Percentiles rank a stretch among this genome's conserved stretches.
Conservation (phyloP, 2,797 vertebrate species). For the Tragelaphus oryx region DNA sequence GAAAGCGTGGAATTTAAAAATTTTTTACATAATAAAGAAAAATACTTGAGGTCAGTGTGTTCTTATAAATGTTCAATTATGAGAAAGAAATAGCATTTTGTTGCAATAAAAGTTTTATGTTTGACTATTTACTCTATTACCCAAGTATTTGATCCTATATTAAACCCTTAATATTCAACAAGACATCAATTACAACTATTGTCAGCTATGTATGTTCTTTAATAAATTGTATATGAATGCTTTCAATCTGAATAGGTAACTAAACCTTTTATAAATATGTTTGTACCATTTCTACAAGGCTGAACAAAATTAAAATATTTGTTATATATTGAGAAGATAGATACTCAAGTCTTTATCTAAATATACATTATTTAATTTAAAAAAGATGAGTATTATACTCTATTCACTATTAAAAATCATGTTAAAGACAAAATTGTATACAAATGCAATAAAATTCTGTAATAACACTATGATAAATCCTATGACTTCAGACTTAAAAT, state of each 20-base stretch:
- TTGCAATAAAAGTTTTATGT: conserved; percentile 40
- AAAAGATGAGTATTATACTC: background rate
- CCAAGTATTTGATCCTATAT: conserved; percentile 29
- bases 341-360: background rate
- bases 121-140: conserved; percentile 49
- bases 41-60: background rate
- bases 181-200: conserved; percentile 70
- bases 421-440: background rate
- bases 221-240: conserved; percentile 72
- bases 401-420: background rate
- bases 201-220: conserved; percentile 69
- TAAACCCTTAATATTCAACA: conserved; percentile 75
- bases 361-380: background rate
- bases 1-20: background rate
- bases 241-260: conserved; percentile 61
- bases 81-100: background rate
- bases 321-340: background rate
- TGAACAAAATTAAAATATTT: background rate
- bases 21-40: background rate
- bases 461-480: background rate
- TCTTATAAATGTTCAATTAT: background rate
- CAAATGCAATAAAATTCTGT: background rate
- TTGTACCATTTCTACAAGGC: background rate
- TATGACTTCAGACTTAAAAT: conserved; percentile 11
- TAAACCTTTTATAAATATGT: background rate